phyloP scores from a whole-genome alignment of 2,797 vertebrate genomes.

The Channallabes apus region DNA sequence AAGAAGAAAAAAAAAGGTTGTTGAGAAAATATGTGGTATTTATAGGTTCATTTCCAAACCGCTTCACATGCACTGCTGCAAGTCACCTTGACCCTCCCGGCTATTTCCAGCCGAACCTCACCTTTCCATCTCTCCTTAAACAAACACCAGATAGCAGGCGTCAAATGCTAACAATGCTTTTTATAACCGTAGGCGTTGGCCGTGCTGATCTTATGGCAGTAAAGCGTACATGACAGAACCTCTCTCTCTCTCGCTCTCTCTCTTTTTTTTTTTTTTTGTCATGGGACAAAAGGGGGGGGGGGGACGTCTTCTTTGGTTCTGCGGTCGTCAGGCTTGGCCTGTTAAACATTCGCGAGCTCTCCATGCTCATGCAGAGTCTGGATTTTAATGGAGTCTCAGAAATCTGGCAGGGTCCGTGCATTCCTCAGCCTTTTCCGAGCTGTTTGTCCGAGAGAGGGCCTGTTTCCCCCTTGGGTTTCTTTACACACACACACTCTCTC shows the following conservation, averaged over 20 bases:
- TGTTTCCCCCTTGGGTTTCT: constrained; percentile 11
- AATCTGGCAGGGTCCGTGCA: constrained; percentile 49
- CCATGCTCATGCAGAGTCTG: constrained; percentile 16
- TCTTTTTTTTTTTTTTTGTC: constrained; percentile 28
- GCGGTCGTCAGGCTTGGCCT: constrained; percentile 18
- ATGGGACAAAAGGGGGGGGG: background rate
- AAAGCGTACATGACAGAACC: constrained; percentile 27
- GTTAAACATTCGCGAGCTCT: constrained; percentile 31
- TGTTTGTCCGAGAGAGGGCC: constrained; percentile 43
- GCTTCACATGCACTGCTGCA: background rate
- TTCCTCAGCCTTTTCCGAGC: constrained; percentile 48
- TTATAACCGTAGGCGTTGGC: constrained; percentile 30
- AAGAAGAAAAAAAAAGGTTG: background rate
- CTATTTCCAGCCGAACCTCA: constrained; percentile 18
- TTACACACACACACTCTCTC: background rate
- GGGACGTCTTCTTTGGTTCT: background rate
- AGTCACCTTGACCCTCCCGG: constrained; percentile 12
- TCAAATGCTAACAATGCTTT: constrained; percentile 15
- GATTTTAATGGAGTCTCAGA: constrained; percentile 53
- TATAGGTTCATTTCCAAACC: background rate
- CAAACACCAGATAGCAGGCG: constrained; percentile 35
- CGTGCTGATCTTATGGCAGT: constrained; percentile 36
- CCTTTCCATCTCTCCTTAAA: constrained; percentile 35
- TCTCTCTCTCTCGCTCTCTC: background rate
- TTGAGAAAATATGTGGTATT: background rate